Conservation (phyloP, 2,888 invertebrate genomes). For the Pachydiplax longipennis region DNA sequence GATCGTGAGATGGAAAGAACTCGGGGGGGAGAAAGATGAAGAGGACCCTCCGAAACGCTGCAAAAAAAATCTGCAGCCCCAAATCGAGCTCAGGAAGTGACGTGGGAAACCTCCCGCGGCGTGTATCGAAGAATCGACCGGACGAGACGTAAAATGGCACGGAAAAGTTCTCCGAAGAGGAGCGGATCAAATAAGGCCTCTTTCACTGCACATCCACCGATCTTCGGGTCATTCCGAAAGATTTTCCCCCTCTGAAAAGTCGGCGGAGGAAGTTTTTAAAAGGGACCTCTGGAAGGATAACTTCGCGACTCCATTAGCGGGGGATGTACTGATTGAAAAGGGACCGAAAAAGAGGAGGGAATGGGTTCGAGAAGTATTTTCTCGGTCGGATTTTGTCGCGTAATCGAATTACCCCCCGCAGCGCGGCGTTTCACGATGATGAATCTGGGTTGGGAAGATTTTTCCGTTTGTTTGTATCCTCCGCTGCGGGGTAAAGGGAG, state of each 20-base stretch:
- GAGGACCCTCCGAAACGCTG: neutral
- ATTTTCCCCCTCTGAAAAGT: too few relatives aligned
- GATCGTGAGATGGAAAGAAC: neutral
- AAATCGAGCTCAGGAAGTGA: constrained; percentile 14
- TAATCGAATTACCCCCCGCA: constrained; percentile 20
- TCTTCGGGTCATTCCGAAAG: too few relatives aligned
- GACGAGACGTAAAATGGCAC: neutral
- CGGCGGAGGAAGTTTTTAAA: too few relatives aligned
- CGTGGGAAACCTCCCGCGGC: neutral
- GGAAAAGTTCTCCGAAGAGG: neutral
- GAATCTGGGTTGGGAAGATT: constrained; percentile 1
- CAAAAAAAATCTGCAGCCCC: neutral
- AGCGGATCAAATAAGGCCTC: neutral
- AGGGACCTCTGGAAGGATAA: too few relatives aligned
- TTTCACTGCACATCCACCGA: neutral
- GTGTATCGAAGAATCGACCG: neutral
- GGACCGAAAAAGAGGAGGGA: neutral
- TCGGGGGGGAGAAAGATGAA: neutral
- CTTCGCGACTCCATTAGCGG: too few relatives aligned
- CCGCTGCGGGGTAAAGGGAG: neutral
- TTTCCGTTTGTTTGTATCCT: neutral
- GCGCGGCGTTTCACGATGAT: constrained; percentile 11
- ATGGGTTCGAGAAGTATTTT: neutral
- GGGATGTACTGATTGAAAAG: neutral
- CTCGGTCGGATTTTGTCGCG: neutral